phyloP scores from a whole-genome alignment of 2,113 vertebrate genomes.

The Abramis brama region DNA sequence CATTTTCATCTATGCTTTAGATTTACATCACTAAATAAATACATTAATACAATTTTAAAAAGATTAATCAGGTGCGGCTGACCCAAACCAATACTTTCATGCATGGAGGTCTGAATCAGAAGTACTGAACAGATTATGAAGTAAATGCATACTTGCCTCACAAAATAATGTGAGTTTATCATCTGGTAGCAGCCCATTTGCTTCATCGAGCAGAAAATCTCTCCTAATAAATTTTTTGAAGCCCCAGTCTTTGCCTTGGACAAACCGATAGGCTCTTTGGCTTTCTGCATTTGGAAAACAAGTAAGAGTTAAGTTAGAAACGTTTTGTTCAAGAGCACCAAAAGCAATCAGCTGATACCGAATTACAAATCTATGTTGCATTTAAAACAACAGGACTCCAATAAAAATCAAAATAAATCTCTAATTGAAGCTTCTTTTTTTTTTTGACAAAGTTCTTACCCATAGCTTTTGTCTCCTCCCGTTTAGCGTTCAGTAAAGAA shows the following conservation, averaged over 20 bases:
- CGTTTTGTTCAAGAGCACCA: not conserved
- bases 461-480: conserved; percentile 99
- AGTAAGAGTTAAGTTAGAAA: not conserved
- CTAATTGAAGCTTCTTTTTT: not conserved
- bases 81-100: not conserved
- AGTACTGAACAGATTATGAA: not conserved
- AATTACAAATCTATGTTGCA: not conserved
- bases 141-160: conserved; percentile 80
- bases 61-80: not conserved
- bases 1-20: too few species aligned
- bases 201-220: conserved; percentile 98
- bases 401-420: not conserved
- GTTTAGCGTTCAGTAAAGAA: conserved; percentile 95
- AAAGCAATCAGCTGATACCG: not conserved
- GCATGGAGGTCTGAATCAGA: not conserved
- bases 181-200: conserved; percentile 96
- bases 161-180: conserved; percentile 98
- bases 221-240: conserved; percentile 99
- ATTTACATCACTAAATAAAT: too few species aligned
- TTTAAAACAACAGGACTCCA: not conserved
- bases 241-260: conserved; percentile 99
- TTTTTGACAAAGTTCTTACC: conserved; percentile 78
- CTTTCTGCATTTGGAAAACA: conserved; percentile 82
- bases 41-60: not conserved
- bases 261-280: conserved; percentile 99